Conservation (phyloP, 2,888 invertebrate species). For the Diadromus collaris region DNA sequence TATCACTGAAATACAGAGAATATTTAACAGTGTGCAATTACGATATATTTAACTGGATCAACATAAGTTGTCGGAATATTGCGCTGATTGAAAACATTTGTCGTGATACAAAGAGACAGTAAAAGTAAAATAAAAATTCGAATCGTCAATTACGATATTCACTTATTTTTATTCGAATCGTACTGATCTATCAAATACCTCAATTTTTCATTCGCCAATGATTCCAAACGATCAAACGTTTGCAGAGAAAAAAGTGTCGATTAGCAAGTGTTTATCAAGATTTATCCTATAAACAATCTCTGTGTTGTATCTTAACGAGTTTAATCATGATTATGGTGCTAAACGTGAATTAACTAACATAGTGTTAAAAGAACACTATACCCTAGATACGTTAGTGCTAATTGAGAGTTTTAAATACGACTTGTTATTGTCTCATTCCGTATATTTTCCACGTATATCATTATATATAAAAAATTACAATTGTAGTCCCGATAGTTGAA, state of each 20-base stretch:
- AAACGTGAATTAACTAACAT: conserved; percentile 52
- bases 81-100: not conserved
- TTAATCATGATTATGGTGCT: conserved; percentile 58
- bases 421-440: conserved; percentile 48
- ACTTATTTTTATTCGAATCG: conserved; percentile 27
- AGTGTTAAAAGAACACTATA: conserved; percentile 54
- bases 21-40: not conserved
- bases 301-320: conserved; percentile 57
- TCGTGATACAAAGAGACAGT: conserved; percentile 3
- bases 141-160: conserved; percentile 50
- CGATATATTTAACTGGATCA: not conserved
- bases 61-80: not conserved
- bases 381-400: conserved; percentile 54
- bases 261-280: conserved; percentile 8
- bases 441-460: conserved; percentile 54
- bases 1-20: conserved; percentile 1
- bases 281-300: conserved; percentile 46
- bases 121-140: conserved; percentile 12
- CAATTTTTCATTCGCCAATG: not conserved
- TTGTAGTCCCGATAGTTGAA: conserved; percentile 29
- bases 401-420: conserved; percentile 49
- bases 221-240: not conserved
- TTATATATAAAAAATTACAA: conserved; percentile 15
- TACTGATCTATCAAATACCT: not conserved
- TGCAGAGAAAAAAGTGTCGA: conserved; percentile 9